Base-by-base conservation (phyloP, 2,888 invertebrate species). In the Oscheius myriophilus region DNA sequence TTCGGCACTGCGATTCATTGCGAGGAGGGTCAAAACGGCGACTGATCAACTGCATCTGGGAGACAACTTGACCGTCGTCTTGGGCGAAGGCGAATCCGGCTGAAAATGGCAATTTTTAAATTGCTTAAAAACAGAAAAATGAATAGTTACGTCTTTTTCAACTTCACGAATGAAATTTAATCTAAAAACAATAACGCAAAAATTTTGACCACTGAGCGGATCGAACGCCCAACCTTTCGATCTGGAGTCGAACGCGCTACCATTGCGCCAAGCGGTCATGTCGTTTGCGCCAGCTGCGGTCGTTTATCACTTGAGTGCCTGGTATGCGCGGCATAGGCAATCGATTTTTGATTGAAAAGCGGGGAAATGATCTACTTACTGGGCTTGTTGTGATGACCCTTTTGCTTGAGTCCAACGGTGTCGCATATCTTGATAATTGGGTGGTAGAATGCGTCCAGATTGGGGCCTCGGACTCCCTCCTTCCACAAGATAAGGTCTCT, bases 21-120 rank as follows among this genome's bases (percentile, higher is more conserved):
- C 9, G 33, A 9, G 33, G 33, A 6, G 33, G 4, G 33, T 33
- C 33, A 9, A 33, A 33, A 33, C 33, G 9, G 33, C 33, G 33
- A 16, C 58, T 58, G 43, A 68, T 68, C 23, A 70, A 42, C 42
- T 70, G 51, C 18, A 16, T 52, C 64, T 73, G 73, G 14, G 53
- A 54, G n/a, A 73, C 33, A 11, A 64, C 71, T 21, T 53, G 26
- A 2, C 73, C 73, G 55, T 73, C 73, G 51, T 73, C 73, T 51
- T 73, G 73, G 16, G 73, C 64, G 52, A 73, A 73, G 7, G 68
- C 67, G 55, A 69, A 73, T 18, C 73, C 73, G 46, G 57, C 67
- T 67, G 33, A 33, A 33, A 33, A 33, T 33, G 4, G 9, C 4
- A 33, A 33, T 33, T n/a, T n/a, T n/a, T 33, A 33, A 33, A 3